Evolutionary conservation across 2,888 invertebrate species (phyloP), one percentile per base, ranked within the genome.

Genomic region (Erynnis tages): DNA sequence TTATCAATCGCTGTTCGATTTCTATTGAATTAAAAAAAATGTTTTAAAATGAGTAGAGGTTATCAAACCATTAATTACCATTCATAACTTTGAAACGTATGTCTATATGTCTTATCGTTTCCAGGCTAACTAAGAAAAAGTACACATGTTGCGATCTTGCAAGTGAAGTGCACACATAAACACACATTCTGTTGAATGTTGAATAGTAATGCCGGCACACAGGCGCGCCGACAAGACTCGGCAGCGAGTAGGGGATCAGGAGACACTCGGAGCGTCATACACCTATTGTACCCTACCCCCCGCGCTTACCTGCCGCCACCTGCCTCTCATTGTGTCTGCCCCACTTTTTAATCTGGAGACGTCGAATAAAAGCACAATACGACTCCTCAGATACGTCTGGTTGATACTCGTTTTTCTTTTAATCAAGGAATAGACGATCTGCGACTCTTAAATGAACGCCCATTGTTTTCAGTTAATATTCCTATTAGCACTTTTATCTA

Each of bases 311-410:
- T 69, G 61, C 66, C 64, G 71, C 67, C 67, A 69, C 69, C 63
- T 71, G 50, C 62, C 60, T 63, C 72, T 79, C 79, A 82, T 83
- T 83, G 82, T 80, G 65, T 73, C 67, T 80, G 79, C 67, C 75
- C 82, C 79, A 79, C 74, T 85, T 87, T 86, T 85, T 82, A 84
- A 83, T 86, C 87, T 81, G 74, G 79, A 82, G 82, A 81, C 77
- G 78, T 79, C 78, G 78, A 79, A 84, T 79, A 83, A 78, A 80
- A 79, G 76, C 76, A 83, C 83, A 83, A 82, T 83, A 77, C 76
- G 66, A 61, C 63, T 67, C 62, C 63, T 69, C 69, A 72, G 76
- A 79, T 80, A 79, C 74, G 72, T 78, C 76, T 76, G 62, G 67
- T 70, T 73, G 70, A 69, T 71, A 74, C 75, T 76, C 76, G 73